Evolutionary conservation across 2,888 invertebrate species (phyloP).

Genomic region (Coenonympha arcania): DNA sequence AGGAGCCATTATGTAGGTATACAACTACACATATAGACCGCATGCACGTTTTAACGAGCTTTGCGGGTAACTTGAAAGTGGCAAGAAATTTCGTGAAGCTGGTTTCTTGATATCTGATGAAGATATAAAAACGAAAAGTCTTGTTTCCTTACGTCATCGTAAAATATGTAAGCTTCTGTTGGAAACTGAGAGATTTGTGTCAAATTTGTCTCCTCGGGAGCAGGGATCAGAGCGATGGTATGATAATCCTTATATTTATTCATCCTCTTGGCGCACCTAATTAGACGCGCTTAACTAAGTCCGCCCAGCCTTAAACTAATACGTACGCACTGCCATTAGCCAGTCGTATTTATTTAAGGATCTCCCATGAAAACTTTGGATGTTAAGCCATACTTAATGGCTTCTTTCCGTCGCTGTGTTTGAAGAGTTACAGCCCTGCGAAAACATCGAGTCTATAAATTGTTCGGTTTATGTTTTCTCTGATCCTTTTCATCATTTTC

Average conservation of each 20-base stretch:
- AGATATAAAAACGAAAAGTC: constrained; percentile 14
- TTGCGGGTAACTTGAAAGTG: constrained; percentile 11
- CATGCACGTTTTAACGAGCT: constrained; percentile 14
- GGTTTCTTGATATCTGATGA: constrained; percentile 13
- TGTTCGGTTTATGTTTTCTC: constrained; percentile 13
- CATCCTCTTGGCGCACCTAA: constrained; percentile 46
- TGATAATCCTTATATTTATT: constrained; percentile 68
- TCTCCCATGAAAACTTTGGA: constrained; percentile 40
- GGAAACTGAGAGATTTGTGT: constrained; percentile 13
- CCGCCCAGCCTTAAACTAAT: constrained; percentile 38
- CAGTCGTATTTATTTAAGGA: constrained; percentile 51
- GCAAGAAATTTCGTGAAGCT: constrained; percentile 13
- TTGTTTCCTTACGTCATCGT: background rate
- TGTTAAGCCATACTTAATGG: constrained; percentile 49
- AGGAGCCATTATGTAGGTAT: background rate
- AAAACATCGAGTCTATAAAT: constrained; percentile 20
- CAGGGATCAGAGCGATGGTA: constrained; percentile 48
- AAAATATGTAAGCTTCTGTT: constrained; percentile 5
- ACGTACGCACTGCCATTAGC: constrained; percentile 35
- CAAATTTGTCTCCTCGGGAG: constrained; percentile 7
- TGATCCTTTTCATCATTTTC: constrained; percentile 17
- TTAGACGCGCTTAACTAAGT: constrained; percentile 47
- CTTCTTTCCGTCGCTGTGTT: constrained; percentile 38
- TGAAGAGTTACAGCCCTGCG: constrained; percentile 25
- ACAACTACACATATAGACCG: no score